Evolutionary conservation across 2,797 vertebrate genomes (phyloP), one percentile per base, ranked within the genome.

Genomic region (Leuciscus waleckii): DNA sequence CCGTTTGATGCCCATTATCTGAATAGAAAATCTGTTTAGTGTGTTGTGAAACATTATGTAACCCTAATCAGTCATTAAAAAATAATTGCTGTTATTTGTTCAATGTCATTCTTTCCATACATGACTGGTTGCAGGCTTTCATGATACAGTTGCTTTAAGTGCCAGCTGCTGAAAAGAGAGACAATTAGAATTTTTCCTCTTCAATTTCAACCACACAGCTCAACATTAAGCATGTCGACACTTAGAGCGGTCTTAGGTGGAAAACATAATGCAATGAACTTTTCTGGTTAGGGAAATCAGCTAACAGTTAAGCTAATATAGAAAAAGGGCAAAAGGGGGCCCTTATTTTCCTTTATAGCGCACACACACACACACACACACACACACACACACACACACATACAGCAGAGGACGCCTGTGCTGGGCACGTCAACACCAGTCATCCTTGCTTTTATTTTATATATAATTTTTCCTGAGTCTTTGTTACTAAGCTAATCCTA

Each of bases 81-180:
- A 43, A 37, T 7, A 65, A 43, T 26, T 77, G 16, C 3, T 3
- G 32, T 17, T 77, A 23, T 58, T 56, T n/a, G 7, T 58, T 77
- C 13, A 77, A 58, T 17, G 21, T 77, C 11, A 39, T 39, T 9
- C n/a, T 37, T 58, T 58, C 35, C 51, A 58, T 76, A 39, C 4
- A n/a, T 76, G 32, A 58, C 74, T 76, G 19, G 13, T n/a, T 77
- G 21, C 23, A n/a, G 54, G 75, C 51, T 11, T 77, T 7, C 17
- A 14, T 58, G 51, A 77, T 35, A 54, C 32, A 17, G 23, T 58
- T 77, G 58, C 76, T 43, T 79, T 43, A 7, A 6, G 16, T 79
- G 14, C n/a, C 56, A 79, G 23, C 23, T 79, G n/a, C n/a, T 79
- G 76, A 35, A 77, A 77, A 35, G 35, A 58, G 51, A 77, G 35